Base-by-base conservation (phyloP, 2,797 vertebrate genomes). In the Spinus olivaceus region DNA sequence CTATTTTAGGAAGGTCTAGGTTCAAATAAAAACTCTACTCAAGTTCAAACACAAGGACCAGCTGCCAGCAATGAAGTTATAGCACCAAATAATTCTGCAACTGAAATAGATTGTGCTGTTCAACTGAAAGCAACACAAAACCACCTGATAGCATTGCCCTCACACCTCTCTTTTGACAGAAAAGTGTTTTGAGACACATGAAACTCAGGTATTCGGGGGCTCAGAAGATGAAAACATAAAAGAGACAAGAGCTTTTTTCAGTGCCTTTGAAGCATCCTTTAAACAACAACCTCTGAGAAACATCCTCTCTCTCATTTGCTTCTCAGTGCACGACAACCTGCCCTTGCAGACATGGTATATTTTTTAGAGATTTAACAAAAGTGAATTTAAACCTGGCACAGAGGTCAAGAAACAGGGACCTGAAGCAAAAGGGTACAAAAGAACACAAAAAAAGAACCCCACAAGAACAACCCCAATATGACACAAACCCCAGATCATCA, bases 191-290 rank as follows among this genome's bases (percentile, higher is more conserved):
- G 20, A 76, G 39, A 78, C 14, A 53, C 22, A 41, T 3, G 22
- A 71, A 64, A 90, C 44, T 44, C 42, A 7, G 17, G 32, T 86
- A 71, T 54, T 42, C 47, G n/a, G 37, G 65, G 24, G 16, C 46
- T 91, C 42, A 69, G 60, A 80, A 90, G 25, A 80, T 0, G 82
- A 33, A 74, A 90, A 61, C 6, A 3, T 27, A 17, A 78, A 35
- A 78, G 66, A 81, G 20, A 51, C 8, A 64, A 64, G 30, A 51
- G 5, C 28, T 66, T 80, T 90, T 17, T 18, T 71, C 59, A 33
- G 30, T 54, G 42, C 65, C 69, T 91, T 54, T 77, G 41, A 91
- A 80, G 67, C 74, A 57, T 33, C 67, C 53, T 51, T 94, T 87
- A 33, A 92, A 90, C 3, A 44, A 39, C 64, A 74, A 18, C 6